These are phyloP conservation scores for Nomada ruficornis DNA, from an alignment of 2,888 invertebrate genomes.

Conservation along the genomic window DNA sequence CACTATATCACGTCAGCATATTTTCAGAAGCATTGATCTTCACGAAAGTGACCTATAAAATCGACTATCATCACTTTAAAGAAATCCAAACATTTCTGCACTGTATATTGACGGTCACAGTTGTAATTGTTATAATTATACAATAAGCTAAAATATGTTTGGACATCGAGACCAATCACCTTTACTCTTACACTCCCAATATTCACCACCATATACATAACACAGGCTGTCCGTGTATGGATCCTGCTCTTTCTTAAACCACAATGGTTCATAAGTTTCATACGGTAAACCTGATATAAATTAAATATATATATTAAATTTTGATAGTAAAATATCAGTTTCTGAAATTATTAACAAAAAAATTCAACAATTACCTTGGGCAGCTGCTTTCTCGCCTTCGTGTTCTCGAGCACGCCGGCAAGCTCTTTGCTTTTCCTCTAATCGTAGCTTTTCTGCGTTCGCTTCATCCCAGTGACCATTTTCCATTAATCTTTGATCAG, in stretches of 20 bases:
- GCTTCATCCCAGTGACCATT: constrained; percentile 96
- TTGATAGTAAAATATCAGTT: background rate
- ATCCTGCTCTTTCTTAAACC: constrained; percentile 95
- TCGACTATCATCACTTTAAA: constrained; percentile 65
- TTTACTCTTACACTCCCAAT: constrained; percentile 96
- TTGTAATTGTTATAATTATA: constrained; percentile 65
- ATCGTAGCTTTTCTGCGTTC: constrained; percentile 92
- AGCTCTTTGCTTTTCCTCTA: constrained; percentile 98
- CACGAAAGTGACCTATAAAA: constrained; percentile 62
- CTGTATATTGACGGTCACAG: constrained; percentile 66
- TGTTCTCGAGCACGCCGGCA: constrained; percentile 91
- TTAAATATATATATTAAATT: constrained; percentile 14
- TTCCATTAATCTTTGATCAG: constrained; percentile 99
- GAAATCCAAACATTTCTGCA: constrained; percentile 63
- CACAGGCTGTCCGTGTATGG: constrained; percentile 88
- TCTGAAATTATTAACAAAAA: background rate
- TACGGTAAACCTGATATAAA: constrained; percentile 87
- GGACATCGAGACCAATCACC: constrained; percentile 97
- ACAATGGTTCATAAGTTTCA: constrained; percentile 91
- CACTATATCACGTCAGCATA: constrained; percentile 65
- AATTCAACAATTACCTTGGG: constrained; percentile 84
- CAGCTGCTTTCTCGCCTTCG: constrained; percentile 90
- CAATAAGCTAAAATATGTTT: constrained; percentile 90
- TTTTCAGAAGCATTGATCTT: constrained; percentile 60
- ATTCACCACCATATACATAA: constrained; percentile 94